Evolutionary conservation across 2,113 vertebrate species (phyloP), one percentile per base, ranked within the genome.

Genomic region (Kobus ellipsiprymnus): DNA sequence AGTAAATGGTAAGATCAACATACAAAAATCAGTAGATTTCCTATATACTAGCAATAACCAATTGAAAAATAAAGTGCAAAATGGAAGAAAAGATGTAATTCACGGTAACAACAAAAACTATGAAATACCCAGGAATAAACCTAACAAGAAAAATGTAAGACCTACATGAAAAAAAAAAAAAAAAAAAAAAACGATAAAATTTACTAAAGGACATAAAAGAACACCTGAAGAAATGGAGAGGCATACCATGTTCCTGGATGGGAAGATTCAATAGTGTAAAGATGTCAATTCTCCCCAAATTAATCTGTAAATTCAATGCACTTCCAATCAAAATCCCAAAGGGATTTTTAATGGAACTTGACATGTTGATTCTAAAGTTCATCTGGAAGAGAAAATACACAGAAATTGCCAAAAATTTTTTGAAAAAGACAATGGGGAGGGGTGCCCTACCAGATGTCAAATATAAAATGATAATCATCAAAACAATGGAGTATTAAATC

Each of bases 231-330:
- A 98, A 98, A 97, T 97, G 97, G 97, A 98, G 98, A 98, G 85
- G 96, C 97, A 98, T 97, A 98, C 97, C 97, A 98, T 98, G 77
- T 94, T 98, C 87, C 82, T 98, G 96, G 97, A 92, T 96, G 95
- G 96, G 94, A 98, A 98, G 95, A 97, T 82, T 98, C 97, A 98
- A 97, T 85, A 97, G 93, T 96, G 97, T 97, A 98, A 97, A 98
- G 98, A 98, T 96, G 97, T 97, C 95, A 98, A 96, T 97, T 97
- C 94, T 98, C 94, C 98, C 98, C 97, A 97, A 97, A 98, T 97
- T 97, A 96, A 98, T 98, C 97, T 98, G 97, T 98, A 98, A 98
- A 98, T 98, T 98, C 97, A 97, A 97, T 98, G 98, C 96, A 98
- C 97, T 98, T 98, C 98, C 95, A 98, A 98, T 98, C 97, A 98